Conservation (phyloP, 2,113 vertebrate genomes). For the Puffinus mauretanicus region DNA sequence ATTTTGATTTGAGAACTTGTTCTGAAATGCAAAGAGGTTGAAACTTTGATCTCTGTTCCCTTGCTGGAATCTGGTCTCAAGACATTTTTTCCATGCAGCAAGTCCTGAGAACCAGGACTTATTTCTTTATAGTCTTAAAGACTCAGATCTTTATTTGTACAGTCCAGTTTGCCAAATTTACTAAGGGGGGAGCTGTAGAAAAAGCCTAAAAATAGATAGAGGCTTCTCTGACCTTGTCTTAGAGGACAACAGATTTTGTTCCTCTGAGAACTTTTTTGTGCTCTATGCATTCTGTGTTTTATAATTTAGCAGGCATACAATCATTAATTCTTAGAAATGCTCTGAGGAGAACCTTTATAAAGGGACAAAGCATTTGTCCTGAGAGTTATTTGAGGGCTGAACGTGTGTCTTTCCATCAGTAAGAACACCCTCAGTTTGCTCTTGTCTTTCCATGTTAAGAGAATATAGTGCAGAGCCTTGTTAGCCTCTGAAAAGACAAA, state of each 20-base stretch:
- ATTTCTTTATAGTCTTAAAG: too few relatives aligned
- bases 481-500: background rate
- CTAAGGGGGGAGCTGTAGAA: background rate
- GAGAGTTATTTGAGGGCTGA: background rate
- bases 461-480: background rate
- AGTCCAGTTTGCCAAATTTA: background rate
- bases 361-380: background rate
- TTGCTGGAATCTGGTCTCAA: slow-evolving; percentile 5
- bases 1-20: background rate
- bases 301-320: background rate
- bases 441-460: background rate
- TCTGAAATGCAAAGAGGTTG: background rate
- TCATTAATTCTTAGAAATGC: background rate
- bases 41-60: slow-evolving; percentile 5
- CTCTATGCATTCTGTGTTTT: background rate
- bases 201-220: background rate
- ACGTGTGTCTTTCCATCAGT: background rate
- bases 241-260: background rate
- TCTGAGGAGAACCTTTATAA: background rate
- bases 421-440: background rate
- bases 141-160: background rate
- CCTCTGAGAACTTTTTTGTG: background rate
- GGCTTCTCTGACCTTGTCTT: background rate
- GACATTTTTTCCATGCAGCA: background rate
- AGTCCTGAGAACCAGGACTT: background rate